These are phyloP conservation scores for Mastomys coucha DNA, from an alignment of 2,113 vertebrate genomes.

Conservation along the genomic window DNA sequence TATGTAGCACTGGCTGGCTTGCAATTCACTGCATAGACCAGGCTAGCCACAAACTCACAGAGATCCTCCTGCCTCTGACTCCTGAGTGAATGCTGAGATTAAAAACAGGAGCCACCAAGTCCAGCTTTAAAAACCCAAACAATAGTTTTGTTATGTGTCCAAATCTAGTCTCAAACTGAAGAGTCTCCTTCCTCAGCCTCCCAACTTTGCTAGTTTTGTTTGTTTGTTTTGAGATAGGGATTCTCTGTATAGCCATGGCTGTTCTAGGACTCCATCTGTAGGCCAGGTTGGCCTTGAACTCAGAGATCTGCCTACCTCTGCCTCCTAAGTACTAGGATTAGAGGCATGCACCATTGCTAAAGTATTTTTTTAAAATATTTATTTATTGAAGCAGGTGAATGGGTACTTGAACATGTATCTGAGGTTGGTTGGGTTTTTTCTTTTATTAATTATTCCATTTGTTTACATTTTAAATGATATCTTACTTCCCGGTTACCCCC, in stretches of 20 bases:
- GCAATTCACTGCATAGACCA: background rate
- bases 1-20: background rate
- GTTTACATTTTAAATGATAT: too few species aligned
- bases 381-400: too few species aligned
- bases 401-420: too few species aligned
- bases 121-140: background rate
- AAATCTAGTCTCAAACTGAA: background rate
- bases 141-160: background rate
- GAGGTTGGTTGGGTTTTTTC: too few species aligned
- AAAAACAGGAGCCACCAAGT: background rate
- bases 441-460: too few species aligned
- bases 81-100: background rate
- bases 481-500: too few species aligned
- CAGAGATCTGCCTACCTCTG: too few species aligned
- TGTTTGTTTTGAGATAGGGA: background rate
- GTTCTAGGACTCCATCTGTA: too few species aligned
- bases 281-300: too few species aligned
- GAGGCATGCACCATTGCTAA: too few species aligned
- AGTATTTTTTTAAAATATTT: too few species aligned
- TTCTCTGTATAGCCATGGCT: background rate
- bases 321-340: too few species aligned
- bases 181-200: background rate
- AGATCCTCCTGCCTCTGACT: background rate
- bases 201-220: background rate
- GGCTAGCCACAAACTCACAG: background rate